A percentile compares a stretch with the other conserved stretches of the same genome.
Conservation (phyloP, 2,888 invertebrate species). For the Drosophila bunnanda region DNA sequence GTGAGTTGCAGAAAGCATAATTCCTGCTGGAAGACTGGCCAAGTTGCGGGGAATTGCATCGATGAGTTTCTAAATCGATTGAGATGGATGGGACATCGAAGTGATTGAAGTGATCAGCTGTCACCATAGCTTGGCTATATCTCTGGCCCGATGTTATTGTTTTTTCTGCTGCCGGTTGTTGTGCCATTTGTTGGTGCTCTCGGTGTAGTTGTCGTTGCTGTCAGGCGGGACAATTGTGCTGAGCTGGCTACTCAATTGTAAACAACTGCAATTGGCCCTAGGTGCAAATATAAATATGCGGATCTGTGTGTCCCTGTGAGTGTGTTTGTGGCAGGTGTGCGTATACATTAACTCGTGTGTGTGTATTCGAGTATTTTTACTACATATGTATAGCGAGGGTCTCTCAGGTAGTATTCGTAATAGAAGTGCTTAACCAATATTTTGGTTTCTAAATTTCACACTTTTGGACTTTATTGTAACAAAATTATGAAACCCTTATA, state of each 20-base stretch:
- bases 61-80: constrained; percentile 34
- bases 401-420: neutral
- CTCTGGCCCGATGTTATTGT: constrained; percentile 12
- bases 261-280: constrained; percentile 74
- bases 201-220: constrained; percentile 20
- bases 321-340: constrained; percentile 38
- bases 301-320: constrained; percentile 41
- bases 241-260: constrained; percentile 73
- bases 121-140: constrained; percentile 6
- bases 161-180: constrained; percentile 41
- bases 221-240: constrained; percentile 58
- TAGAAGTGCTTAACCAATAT: neutral
- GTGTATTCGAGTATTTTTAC: constrained; percentile 19
- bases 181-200: constrained; percentile 4
- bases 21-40: neutral
- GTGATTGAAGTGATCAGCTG: constrained; percentile 42
- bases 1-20: constrained; percentile 18
- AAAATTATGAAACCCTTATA: neutral
- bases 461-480: neutral
- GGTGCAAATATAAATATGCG: constrained; percentile 58
- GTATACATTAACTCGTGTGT: constrained; percentile 27
- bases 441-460: neutral
- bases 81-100: constrained; percentile 16
- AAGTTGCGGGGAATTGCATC: constrained; percentile 21
- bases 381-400: constrained; percentile 46